phyloP scores from a whole-genome alignment of 2,113 vertebrate species.

The Osmerus eperlanus region DNA sequence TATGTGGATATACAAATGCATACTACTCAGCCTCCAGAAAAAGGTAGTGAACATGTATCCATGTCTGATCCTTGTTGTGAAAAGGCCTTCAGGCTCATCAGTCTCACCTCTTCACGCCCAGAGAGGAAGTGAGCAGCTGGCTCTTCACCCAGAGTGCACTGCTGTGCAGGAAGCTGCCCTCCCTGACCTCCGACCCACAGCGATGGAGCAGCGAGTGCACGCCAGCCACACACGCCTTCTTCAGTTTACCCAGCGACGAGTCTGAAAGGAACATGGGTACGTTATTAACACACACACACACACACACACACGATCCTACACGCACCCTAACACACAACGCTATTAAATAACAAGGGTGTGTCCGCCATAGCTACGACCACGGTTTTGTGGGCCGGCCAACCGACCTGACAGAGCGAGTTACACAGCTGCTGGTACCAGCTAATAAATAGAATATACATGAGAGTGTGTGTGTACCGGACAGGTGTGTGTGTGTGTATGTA shows the following conservation, averaged over 20 bases:
- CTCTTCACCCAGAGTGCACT: constrained; percentile 85
- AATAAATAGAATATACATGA: neutral
- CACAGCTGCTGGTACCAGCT: neutral
- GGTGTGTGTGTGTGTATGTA: constrained; percentile 39
- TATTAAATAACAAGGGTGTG: no score
- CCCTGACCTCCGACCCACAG: constrained; percentile 60
- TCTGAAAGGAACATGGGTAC: constrained; percentile 61
- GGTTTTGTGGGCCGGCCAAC: no score
- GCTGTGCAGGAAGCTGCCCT: constrained; percentile 78
- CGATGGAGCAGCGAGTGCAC: constrained; percentile 78
- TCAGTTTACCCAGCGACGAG: constrained; percentile 81
- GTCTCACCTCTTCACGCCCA: constrained; percentile 81
- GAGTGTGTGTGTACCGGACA: neutral
- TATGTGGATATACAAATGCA: no score
- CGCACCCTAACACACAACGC: neutral
- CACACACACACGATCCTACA: constrained; percentile 2
- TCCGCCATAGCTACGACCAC: no score
- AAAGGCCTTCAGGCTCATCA: no score
- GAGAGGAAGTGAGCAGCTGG: constrained; percentile 74
- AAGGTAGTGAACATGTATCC: no score
- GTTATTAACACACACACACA: neutral
- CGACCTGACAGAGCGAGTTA: neutral
- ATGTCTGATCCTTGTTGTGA: no score
- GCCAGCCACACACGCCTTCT: constrained; percentile 80
- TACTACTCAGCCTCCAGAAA: no score